A percentile compares a stretch with the other conserved stretches of the same genome.
These are phyloP conservation scores for Egretta garzetta DNA, from an alignment of 2,113 vertebrate species.

Conservation along the genomic window DNA sequence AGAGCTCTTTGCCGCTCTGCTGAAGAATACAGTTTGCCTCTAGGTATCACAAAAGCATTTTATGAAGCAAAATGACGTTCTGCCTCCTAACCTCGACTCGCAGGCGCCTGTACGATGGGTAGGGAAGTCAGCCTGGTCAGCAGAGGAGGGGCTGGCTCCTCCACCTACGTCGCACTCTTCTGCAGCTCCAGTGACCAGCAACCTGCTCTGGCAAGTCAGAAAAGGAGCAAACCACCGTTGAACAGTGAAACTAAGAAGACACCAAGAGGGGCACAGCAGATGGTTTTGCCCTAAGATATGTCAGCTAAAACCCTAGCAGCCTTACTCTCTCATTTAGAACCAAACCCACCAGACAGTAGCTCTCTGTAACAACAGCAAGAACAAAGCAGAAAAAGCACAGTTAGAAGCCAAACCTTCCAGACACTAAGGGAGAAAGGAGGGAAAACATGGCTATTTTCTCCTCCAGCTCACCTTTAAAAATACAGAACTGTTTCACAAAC, in stretches of 20 bases:
- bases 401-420: background rate
- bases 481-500: background rate
- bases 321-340: background rate
- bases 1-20: background rate
- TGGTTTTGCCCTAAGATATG: background rate
- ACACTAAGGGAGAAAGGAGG: background rate
- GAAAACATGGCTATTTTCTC: background rate
- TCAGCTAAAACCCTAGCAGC: background rate
- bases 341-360: background rate
- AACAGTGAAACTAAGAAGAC: rapidly evolving
- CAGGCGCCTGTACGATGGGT: background rate
- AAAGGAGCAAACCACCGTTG: background rate
- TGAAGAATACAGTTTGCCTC: background rate
- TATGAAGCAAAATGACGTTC: background rate
- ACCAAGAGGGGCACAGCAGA: background rate
- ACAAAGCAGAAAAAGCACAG: background rate
- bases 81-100: background rate
- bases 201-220: background rate
- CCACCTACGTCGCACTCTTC: rapidly evolving
- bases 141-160: background rate
- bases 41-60: background rate
- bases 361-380: background rate
- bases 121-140: background rate
- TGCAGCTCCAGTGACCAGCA: background rate
- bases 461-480: background rate